phyloP scores from a whole-genome alignment of 2,888 invertebrate genomes.

The Drosophila hamatofila region DNA sequence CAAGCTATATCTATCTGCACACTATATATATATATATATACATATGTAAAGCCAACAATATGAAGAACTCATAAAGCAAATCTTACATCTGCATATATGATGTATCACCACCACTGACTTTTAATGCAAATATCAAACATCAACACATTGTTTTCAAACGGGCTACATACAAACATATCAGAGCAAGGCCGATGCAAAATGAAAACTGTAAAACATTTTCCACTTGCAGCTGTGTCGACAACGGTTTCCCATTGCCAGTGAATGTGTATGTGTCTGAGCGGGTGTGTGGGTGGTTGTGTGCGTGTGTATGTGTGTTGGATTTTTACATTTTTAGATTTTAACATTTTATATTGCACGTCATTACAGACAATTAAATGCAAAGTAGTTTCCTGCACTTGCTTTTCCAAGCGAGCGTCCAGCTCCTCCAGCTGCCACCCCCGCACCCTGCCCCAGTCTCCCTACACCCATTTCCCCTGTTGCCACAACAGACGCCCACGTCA shows the following conservation, averaged over 20 bases:
- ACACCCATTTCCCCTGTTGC: background rate
- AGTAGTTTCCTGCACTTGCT: conserved; percentile 85
- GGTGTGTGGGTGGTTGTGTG: conserved; percentile 12
- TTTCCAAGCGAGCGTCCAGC: conserved; percentile 65
- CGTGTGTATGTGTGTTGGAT: conserved; percentile 38
- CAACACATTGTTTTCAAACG: conserved; percentile 25
- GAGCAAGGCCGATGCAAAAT: conserved; percentile 60
- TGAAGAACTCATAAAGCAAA: conserved; percentile 18
- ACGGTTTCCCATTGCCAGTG: conserved; percentile 20
- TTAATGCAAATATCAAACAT: conserved; percentile 43
- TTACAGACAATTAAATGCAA: conserved; percentile 86
- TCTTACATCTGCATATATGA: conserved; percentile 20
- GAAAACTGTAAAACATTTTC: conserved; percentile 63
- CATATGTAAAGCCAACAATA: conserved; percentile 1
- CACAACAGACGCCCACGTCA: conserved; percentile 52
- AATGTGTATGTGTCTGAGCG: conserved; percentile 1
- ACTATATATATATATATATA: background rate
- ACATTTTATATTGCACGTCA: conserved; percentile 85
- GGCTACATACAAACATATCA: conserved; percentile 5
- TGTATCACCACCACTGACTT: conserved; percentile 32
- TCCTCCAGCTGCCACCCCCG: conserved; percentile 15
- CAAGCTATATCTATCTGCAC: background rate
- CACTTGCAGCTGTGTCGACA: conserved; percentile 56
- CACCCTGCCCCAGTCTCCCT: background rate
- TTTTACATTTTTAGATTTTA: conserved; percentile 81